Conservation (phyloP, 2,797 vertebrate genomes). For the Cuculus canorus region DNA sequence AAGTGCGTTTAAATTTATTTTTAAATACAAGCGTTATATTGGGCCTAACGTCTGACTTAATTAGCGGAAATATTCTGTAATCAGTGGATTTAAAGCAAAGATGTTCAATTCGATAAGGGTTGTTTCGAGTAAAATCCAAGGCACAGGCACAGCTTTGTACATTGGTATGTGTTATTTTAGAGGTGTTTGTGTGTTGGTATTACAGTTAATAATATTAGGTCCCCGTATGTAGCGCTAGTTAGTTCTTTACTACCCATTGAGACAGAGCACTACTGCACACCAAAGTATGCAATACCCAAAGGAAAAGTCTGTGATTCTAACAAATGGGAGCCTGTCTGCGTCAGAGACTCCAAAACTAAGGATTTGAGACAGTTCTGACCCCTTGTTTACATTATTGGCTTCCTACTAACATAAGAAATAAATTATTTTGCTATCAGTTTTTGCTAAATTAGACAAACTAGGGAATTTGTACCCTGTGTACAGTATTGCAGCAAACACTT, state of each 20-base stretch:
- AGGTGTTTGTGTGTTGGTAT: slow-evolving; percentile 77
- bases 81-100: slow-evolving; percentile 66
- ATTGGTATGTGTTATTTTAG: slow-evolving; percentile 72
- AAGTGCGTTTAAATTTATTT: slow-evolving; percentile 62
- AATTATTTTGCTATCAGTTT: slow-evolving; percentile 66
- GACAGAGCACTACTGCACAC: slow-evolving; percentile 83
- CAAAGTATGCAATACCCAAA: slow-evolving; percentile 83
- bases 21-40: slow-evolving; percentile 58
- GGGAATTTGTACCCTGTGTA: slow-evolving; percentile 76
- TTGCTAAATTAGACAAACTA: slow-evolving; percentile 73
- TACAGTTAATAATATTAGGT: slow-evolving; percentile 64
- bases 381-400: slow-evolving; percentile 81
- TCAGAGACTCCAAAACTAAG: slow-evolving; percentile 71
- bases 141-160: slow-evolving; percentile 74
- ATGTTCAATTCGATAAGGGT: slow-evolving; percentile 63
- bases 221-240: slow-evolving; percentile 74
- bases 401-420: slow-evolving; percentile 71
- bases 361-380: slow-evolving; percentile 77
- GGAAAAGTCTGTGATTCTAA: slow-evolving; percentile 74
- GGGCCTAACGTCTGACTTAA: slow-evolving; percentile 61
- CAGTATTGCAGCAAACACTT: slow-evolving; percentile 83
- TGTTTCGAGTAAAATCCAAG: slow-evolving; percentile 69
- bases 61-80: slow-evolving; percentile 58
- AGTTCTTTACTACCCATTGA: slow-evolving; percentile 76
- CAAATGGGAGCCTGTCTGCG: slow-evolving; percentile 75